Evolutionary conservation across 2,797 vertebrate species (phyloP), one percentile per base, ranked within the genome.

Genomic region (Brotula barbata): DNA sequence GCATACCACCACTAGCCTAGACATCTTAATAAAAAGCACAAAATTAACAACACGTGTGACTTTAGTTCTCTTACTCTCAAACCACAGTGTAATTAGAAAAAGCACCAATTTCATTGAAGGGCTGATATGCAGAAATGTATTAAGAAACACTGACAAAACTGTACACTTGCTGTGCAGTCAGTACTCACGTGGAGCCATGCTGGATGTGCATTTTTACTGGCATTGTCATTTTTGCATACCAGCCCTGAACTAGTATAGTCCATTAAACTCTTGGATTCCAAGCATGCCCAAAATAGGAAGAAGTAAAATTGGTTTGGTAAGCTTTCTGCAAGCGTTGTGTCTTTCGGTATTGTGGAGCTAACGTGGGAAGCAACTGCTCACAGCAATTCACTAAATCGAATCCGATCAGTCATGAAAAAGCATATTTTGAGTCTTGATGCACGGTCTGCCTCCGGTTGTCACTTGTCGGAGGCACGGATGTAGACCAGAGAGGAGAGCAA

Each of bases 401-500:
- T 40, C 31, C 6, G 8, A 20, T 45, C 61, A 23, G 28, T 19
- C 41, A 34, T 40, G 8, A 47, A 50, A 60, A 3, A 5, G n/a
- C 19, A 61, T 37, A 9, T 44, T 21, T n/a, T 23, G 43, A 23
- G 47, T 36, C 20, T 28, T 33, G 1, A 48, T 11, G 6, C 31
- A 6, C 31, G 11, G 31, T 11, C 31, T 33, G 31, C 6, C 31
- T 33, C 11, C 6, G 31, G 31, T 33, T 6, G 71, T 94, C 87
- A 94, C 82, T 94, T 95, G 70, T 94, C 91, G 20, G 92, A 73
- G 63, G 89, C 84, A 22, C 93, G 91, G 78, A 92, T 88, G 80
- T 93, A 95, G 80, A 94, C 92, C 73, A 95, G 85, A 19, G 93
- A 94, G 52, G 93, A 94, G 55, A 93, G 87, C 62, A 95, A 87